These are phyloP conservation scores for Anastatus disparis DNA, from an alignment of 1,140 invertebrate genomes.

Conservation along the genomic window DNA sequence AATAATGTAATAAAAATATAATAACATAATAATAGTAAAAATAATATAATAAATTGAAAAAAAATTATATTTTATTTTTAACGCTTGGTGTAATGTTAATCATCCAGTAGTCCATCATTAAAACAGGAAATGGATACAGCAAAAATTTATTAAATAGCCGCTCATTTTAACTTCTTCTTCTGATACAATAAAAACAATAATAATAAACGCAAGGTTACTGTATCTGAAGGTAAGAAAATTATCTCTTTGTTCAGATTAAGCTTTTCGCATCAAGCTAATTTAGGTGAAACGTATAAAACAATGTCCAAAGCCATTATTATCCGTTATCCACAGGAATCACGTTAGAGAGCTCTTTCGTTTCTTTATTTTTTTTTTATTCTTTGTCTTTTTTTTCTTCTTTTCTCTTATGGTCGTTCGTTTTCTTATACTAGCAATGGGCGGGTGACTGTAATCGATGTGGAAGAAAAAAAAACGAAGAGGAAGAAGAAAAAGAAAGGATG, in stretches of 20 bases:
- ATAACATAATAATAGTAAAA: too few relatives aligned
- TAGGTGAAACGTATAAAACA: slow-evolving; percentile 7
- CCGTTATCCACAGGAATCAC: neutral
- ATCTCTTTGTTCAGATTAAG: neutral
- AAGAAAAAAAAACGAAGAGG: neutral
- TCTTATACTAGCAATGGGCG: neutral
- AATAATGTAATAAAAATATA: too few relatives aligned
- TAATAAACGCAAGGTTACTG: neutral
- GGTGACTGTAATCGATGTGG: slow-evolving; percentile 3
- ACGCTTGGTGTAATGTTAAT: too few relatives aligned
- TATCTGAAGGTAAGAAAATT: neutral
- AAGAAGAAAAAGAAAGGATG: neutral
- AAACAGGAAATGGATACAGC: too few relatives aligned
- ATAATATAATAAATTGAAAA: too few relatives aligned
- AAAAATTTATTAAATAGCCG: too few relatives aligned
- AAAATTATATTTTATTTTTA: too few relatives aligned
- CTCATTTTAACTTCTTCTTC: too few relatives aligned
- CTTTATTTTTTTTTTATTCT: neutral
- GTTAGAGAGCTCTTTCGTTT: neutral
- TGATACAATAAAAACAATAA: too few relatives aligned
- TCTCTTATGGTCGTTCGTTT: neutral
- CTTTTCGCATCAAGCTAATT: slow-evolving; percentile 11
- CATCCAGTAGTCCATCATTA: too few relatives aligned
- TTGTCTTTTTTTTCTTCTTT: neutral
- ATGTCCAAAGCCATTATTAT: slow-evolving; percentile 6